Percentiles rank a stretch among this genome's conserved stretches.
phyloP scores from a whole-genome alignment of 2,797 vertebrate species.

The Xerus rutilus region DNA sequence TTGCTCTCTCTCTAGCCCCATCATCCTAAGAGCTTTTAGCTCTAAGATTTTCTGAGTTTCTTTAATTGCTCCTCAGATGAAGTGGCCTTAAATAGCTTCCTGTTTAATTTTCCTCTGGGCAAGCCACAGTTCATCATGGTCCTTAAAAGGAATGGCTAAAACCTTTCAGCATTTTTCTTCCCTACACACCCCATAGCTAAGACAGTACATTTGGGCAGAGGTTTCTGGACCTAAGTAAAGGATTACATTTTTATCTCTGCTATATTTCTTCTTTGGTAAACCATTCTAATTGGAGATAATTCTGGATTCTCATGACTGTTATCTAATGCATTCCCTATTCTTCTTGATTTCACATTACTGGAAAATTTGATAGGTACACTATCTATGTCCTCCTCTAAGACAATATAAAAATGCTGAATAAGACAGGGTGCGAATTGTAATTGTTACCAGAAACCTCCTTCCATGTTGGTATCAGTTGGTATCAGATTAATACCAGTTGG shows the following conservation, averaged over 20 bases:
- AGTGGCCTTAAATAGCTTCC: not conserved
- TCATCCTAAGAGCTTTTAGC: not conserved
- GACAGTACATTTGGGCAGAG: not conserved
- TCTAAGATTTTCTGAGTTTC: not conserved
- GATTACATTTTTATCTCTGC: not conserved
- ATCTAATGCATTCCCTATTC: not conserved
- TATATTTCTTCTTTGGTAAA: not conserved
- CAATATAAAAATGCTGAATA: conserved; percentile 12
- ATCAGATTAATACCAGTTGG: too few relatives aligned
- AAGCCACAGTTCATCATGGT: not conserved
- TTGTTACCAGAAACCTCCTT: not conserved
- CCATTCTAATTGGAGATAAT: not conserved
- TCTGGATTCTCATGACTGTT: not conserved
- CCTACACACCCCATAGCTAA: not conserved
- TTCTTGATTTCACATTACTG: not conserved
- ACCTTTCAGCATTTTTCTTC: not conserved
- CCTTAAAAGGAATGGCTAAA: not conserved
- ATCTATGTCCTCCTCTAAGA: not conserved
- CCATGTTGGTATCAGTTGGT: not conserved
- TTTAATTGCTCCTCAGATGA: not conserved
- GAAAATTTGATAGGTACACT: not conserved
- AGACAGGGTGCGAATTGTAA: not conserved
- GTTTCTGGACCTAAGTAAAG: not conserved
- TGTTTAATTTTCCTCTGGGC: not conserved
- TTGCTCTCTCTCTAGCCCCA: not conserved